Percentiles rank a stretch among this genome's conserved stretches.
phyloP scores from a whole-genome alignment of 64 coral and sea anemone species.

The Actinia equina region DNA sequence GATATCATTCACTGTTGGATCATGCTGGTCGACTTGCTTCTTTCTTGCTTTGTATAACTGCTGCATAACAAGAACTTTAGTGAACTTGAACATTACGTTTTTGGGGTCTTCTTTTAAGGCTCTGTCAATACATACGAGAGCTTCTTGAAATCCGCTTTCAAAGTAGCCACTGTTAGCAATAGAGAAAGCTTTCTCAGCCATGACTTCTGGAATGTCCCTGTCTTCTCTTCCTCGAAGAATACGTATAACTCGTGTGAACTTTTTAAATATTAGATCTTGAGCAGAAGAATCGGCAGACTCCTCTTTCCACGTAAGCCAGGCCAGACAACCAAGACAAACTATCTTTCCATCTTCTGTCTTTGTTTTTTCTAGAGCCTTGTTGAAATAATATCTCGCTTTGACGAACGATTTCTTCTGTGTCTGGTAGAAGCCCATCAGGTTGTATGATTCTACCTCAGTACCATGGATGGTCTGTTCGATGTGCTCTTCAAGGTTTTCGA shows the following conservation, averaged over 20 bases:
- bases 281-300: no score
- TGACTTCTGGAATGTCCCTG: no score
- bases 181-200: no score
- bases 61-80: neutral
- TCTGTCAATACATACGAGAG: neutral
- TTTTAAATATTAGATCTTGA: no score
- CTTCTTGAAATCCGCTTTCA: neutral
- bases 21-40: neutral
- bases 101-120: neutral
- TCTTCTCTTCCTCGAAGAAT: no score
- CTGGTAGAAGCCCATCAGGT: no score
- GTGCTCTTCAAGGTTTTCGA: neutral
- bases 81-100: neutral
- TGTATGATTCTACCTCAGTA: no score
- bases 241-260: no score
- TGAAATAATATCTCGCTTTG: neutral
- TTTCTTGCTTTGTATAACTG: neutral
- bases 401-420: neutral
- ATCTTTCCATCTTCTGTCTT: constrained; percentile 1
- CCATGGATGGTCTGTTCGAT: neutral
- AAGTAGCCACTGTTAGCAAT: neutral
- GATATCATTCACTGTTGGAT: neutral
- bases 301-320: no score
- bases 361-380: no score
- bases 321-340: no score